phyloP scores from a whole-genome alignment of 1,140 invertebrate genomes.

The Drosophila leontia region DNA sequence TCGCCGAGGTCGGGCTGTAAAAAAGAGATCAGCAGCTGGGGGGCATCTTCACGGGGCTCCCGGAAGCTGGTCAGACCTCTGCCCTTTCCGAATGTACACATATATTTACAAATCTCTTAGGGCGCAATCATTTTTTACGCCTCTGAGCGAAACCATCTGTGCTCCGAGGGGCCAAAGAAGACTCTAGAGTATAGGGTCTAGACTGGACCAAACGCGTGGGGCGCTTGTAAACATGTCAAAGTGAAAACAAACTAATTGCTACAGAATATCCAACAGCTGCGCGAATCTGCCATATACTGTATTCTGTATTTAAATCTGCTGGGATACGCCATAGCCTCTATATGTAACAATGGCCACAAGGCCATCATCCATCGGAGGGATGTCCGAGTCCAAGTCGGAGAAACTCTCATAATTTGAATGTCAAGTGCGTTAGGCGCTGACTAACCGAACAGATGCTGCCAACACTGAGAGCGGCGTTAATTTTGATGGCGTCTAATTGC shows the following conservation, averaged over 20 bases:
- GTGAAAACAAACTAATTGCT: slow-evolving; percentile 64
- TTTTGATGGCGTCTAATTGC: slow-evolving; percentile 66
- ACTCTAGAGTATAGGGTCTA: slow-evolving; percentile 15
- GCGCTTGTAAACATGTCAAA: slow-evolving; percentile 75
- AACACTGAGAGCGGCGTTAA: slow-evolving; percentile 39
- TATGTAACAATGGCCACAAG: slow-evolving; percentile 44
- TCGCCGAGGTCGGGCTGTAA: slow-evolving; percentile 29
- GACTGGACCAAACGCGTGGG: slow-evolving; percentile 33
- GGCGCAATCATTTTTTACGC: slow-evolving; percentile 43
- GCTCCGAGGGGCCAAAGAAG: not conserved
- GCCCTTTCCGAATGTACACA: slow-evolving; percentile 13
- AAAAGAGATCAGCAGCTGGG: slow-evolving; percentile 18
- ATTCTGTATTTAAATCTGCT: slow-evolving; percentile 23
- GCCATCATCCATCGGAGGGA: slow-evolving; percentile 24
- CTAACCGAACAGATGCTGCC: slow-evolving; percentile 63
- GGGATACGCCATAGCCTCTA: slow-evolving; percentile 18
- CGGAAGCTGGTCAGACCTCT: slow-evolving; percentile 61
- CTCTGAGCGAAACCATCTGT: slow-evolving; percentile 68
- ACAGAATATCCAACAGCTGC: slow-evolving; percentile 71
- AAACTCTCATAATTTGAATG: slow-evolving; percentile 47
- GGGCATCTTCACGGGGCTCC: slow-evolving; percentile 14
- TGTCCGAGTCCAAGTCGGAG: slow-evolving; percentile 1
- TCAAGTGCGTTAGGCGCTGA: slow-evolving; percentile 65
- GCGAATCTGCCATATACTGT: slow-evolving; percentile 46
- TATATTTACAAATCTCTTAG: slow-evolving; percentile 40